Evolutionary conservation across 2,888 invertebrate genomes (phyloP), one percentile per base, ranked within the genome.

Genomic region (Ischnura elegans): DNA sequence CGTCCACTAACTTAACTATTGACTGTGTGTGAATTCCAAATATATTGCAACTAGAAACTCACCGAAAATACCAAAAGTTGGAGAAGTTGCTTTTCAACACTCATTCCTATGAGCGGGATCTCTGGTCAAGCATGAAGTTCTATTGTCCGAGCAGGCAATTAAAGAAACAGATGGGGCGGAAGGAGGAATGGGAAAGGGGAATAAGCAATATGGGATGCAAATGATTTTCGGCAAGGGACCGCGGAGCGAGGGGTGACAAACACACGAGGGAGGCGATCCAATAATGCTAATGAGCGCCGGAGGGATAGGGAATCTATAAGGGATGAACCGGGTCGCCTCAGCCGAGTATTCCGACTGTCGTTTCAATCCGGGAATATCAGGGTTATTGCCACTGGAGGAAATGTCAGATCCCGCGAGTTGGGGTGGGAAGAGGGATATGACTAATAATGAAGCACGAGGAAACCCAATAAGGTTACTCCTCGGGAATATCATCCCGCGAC

Each of bases 281-380:
- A 76, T 76, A 76, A 76, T 76, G 76, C 76, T 76, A 76, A 76
- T 76, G 76, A 76, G 76, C 5, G 36, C 76, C 36, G 36, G 25
- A 76, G 76, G 76, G 36, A 36, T 1, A 36, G 36, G 36, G 36
- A 10, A 76, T 76, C 76, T 76, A 76, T 76, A 76, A 2, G 61
- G 76, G 29, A 13, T 36, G 76, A 13, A 36, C 25, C n/a, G 61
- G n/a, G 61, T 13, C 36, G 36, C 36, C 36, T 13, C 29, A 8
- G 61, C 8, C 0, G 61, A n/a, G 61, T 8, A 25, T 61, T 61
- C 21, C 76, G 36, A 36, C 76, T 36, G 76, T 36, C 36, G 36
- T 29, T 76, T 76, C 36, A 36, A 29, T 36, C 76, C 5, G 13
- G 76, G 29, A 36, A 0, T 36, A 36, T 8, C 0, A 36, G 76